phyloP scores from a whole-genome alignment of 2,888 invertebrate genomes.

The Stegana nigrithorax region DNA sequence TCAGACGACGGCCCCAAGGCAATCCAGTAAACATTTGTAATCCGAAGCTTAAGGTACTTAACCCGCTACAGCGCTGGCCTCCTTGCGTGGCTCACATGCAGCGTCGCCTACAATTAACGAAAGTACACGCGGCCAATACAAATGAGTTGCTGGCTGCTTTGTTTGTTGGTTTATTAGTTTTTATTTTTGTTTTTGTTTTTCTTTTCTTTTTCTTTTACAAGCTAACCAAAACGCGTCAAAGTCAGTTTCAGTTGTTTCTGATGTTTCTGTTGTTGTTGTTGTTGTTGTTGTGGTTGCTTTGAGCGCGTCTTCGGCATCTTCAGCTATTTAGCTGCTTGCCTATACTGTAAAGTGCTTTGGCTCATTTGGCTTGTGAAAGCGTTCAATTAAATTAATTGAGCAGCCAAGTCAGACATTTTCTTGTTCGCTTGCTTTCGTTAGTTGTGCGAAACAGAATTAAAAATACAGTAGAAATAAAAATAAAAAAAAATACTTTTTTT shows the following conservation, averaged over 20 bases:
- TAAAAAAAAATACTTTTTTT: background rate
- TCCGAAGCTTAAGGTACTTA: background rate
- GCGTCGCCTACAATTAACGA: conserved; percentile 4
- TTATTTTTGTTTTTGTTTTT: no score
- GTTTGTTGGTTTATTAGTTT: no score
- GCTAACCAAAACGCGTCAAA: no score
- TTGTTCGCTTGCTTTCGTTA: no score
- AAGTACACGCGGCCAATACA: background rate
- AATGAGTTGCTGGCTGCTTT: no score
- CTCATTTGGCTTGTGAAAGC: conserved; percentile 59
- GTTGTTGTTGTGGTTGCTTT: no score
- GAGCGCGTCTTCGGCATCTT: no score
- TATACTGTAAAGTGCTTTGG: conserved; percentile 29
- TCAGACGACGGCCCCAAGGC: background rate
- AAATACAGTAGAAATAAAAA: no score
- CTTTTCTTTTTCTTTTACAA: no score
- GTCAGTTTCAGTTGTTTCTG: background rate
- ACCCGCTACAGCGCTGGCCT: background rate
- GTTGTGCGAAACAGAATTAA: no score
- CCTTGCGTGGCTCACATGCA: background rate
- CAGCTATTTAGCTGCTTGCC: conserved; percentile 7
- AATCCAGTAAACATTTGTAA: background rate
- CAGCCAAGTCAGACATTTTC: conserved; percentile 25
- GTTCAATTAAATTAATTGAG: conserved; percentile 64
- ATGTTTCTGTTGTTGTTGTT: conserved; percentile 15